These are phyloP conservation scores for Sebastes iracundus DNA, from an alignment of 2,797 vertebrate species.

Conservation along the genomic window DNA sequence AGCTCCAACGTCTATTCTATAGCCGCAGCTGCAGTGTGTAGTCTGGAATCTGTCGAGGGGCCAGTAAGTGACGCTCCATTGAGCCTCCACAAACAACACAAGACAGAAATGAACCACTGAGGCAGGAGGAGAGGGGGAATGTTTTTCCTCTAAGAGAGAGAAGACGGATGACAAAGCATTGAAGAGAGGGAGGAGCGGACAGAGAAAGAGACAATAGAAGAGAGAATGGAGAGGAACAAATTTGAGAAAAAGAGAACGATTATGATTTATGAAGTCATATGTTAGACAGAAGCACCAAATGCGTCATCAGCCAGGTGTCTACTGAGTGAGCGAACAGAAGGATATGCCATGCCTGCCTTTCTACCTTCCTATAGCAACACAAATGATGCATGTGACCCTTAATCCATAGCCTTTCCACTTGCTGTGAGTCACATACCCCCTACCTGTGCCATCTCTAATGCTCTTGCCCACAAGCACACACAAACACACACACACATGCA, in stretches of 20 bases:
- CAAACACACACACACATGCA: constrained; percentile 7
- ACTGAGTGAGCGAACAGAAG: background rate
- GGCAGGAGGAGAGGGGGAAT: constrained; percentile 59
- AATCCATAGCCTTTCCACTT: constrained; percentile 40
- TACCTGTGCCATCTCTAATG: constrained; percentile 40
- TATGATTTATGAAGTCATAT: constrained; percentile 38
- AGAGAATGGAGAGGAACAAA: background rate
- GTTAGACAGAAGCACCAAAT: background rate
- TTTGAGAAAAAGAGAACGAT: constrained; percentile 6
- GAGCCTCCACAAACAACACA: constrained; percentile 77
- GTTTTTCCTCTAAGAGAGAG: constrained; percentile 57
- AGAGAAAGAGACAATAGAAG: constrained; percentile 21
- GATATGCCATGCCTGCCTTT: background rate
- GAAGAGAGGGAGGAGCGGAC: constrained; percentile 33
- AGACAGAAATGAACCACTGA: constrained; percentile 73
- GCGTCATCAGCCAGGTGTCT: constrained; percentile 12
- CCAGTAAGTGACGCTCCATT: constrained; percentile 78
- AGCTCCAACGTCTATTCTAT: constrained; percentile 58
- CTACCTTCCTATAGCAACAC: background rate
- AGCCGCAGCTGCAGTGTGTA: constrained; percentile 74
- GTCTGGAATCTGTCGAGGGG: constrained; percentile 78
- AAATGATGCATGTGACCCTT: constrained; percentile 40
- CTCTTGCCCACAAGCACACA: constrained; percentile 20
- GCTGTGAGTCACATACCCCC: constrained; percentile 56
- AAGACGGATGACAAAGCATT: constrained; percentile 61